Evolutionary conservation across 2,888 invertebrate genomes (phyloP), one percentile per base, ranked within the genome.

Genomic region (Mesochorus sp.): DNA sequence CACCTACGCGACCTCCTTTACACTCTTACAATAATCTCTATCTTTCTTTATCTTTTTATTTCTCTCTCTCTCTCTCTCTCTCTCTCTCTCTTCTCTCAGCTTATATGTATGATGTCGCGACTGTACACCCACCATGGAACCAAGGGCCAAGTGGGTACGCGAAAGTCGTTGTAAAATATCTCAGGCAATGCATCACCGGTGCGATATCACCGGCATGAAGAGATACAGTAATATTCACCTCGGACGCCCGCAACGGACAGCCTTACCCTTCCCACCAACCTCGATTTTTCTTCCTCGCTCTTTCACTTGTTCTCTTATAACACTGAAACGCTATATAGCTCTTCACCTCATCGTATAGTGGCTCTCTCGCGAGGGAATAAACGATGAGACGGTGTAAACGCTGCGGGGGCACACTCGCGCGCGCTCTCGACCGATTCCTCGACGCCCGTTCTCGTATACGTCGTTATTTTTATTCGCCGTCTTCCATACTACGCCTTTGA

Each of bases 151-250:
- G 85, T 78, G 78, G 80, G 64, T 83, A 81, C 80, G 83, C 84
- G 82, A 79, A 75, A 75, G 75, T 83, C 81, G 85, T 84, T 84
- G 86, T 86, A 84, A 87, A 88, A 85, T 84, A 87, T 87, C 87
- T 85, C 79, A 82, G 80, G 86, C 85, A 82, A 89, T 89, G 84
- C 85, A 87, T 88, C 88, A 89, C 85, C 70, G 77, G 81, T 83
- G 85, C 85, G 86, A 87, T 88, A 87, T 88, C 87, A 88, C 85
- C 81, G 81, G 80, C 82, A 80, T 74, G 75, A 81, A 83, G 81
- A 85, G 82, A 87, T 86, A 84, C 83, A 79, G 84, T 81, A 83
- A 86, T 86, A 86, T 86, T 88, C 86, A 73, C 83, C 79, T 71
- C 66, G 76, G 74, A 82, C 81, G 82, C 67, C 78, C 80, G 76